Percentiles rank a stretch among this genome's conserved stretches.
Evolutionary conservation across 1,140 invertebrate species (phyloP).

Genomic region (Trichonephila clavipes): DNA sequence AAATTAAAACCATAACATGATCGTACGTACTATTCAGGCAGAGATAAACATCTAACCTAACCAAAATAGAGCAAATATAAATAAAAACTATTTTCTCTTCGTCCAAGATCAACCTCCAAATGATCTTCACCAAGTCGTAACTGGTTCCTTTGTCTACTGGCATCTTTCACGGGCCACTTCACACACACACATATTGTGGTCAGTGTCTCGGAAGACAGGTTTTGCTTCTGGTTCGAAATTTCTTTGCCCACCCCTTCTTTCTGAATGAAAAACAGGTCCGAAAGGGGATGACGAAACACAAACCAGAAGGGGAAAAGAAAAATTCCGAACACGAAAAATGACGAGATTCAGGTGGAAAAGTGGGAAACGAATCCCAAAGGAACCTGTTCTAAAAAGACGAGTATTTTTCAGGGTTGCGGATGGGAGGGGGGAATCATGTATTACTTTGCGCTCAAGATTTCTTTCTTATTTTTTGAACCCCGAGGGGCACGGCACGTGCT

Average conservation of each 20-base stretch:
- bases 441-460: not conserved
- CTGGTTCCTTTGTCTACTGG: not conserved
- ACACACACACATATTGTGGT: too few relatives aligned
- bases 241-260: not conserved
- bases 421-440: not conserved
- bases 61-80: too few relatives aligned
- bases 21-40: too few relatives aligned
- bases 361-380: not conserved
- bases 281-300: not conserved
- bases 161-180: not conserved
- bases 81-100: not conserved
- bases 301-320: not conserved
- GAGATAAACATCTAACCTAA: too few relatives aligned
- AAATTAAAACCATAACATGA: too few relatives aligned
- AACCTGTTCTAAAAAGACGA: not conserved
- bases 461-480: not conserved
- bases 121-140: not conserved
- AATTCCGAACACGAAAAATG: not conserved
- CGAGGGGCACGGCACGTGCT: not conserved
- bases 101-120: not conserved
- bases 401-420: slow-evolving; percentile 16
- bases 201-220: not conserved
- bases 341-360: slow-evolving; percentile 5
- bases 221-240: not conserved
- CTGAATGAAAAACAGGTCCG: slow-evolving; percentile 6